Base-by-base conservation (phyloP, 2,888 invertebrate species). In the Nudaria mundana region DNA sequence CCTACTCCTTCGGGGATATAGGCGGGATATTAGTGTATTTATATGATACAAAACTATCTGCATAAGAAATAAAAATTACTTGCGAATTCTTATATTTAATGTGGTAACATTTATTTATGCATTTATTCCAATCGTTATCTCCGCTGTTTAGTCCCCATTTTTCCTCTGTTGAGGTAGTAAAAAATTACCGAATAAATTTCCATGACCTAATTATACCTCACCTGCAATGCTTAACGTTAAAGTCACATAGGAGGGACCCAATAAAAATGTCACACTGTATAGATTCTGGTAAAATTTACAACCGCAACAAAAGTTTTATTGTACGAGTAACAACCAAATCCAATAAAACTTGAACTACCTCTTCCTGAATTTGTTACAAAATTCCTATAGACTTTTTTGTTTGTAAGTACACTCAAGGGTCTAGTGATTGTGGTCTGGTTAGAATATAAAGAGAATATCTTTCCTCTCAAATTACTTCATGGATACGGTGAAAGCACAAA, bases 181-280 rank as follows among this genome's bases (percentile, higher is more conserved):
- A 43, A 45, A 42, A 47, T 45, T 23, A 26, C 37, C 33, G 39
- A 33, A 49, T 58, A 61, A 57, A 54, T 58, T 18, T 37, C 13
- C 16, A 29, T 37, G 31, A 12, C 51, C 51, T 61, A 57, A 63
- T 58, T 52, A 48, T 47, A 48, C 31, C 23, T 18, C 24, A 48
- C 47, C 43, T 45, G 50, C 30, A 29, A 40, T 46, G 32, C 42
- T 43, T 45, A 44, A 10, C 32, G 11, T 28, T 25, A 29, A 31
- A 48, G 48, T 44, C 46, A 46, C 46, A 45, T 13, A 30, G 43
- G n/a, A n/a, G n/a, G n/a, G 16, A 13, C 16, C 45, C 56, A 63
- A 67, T 65, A 64, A 67, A 65, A 64, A 42, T 43, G 63, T 57
- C 59, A 52, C 36, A 33, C 29, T 37, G 40, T 44, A 63, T 57